Conservation (phyloP, 2,113 vertebrate genomes). For the Diadophis punctatus region DNA sequence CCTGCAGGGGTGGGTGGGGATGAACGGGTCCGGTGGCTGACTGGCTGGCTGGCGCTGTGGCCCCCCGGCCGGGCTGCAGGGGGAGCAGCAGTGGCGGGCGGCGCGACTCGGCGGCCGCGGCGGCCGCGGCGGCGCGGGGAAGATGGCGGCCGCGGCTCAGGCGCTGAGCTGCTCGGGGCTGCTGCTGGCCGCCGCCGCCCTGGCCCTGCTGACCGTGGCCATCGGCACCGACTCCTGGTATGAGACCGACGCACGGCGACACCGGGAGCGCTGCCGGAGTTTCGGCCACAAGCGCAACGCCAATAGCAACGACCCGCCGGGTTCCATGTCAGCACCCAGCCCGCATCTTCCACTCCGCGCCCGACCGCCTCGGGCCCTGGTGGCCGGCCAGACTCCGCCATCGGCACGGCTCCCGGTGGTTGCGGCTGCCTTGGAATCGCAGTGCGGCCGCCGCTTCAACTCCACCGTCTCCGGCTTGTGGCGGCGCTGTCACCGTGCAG, state of each 20-base stretch:
- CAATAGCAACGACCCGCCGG: conserved; percentile 69
- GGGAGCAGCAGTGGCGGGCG: conserved; percentile 40
- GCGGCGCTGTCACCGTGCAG: conserved; percentile 84
- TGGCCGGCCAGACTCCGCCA: conserved; percentile 28
- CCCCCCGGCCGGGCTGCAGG: conserved; percentile 40
- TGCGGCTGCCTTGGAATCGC: conserved; percentile 78
- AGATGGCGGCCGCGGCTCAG: conserved; percentile 84
- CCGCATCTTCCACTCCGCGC: conserved; percentile 85
- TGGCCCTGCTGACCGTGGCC: conserved; percentile 82
- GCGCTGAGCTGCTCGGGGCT: conserved; percentile 83
- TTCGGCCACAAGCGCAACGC: conserved; percentile 81
- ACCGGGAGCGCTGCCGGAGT: conserved; percentile 85
- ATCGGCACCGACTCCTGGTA: conserved; percentile 91
- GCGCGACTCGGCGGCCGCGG: conserved; percentile 33
- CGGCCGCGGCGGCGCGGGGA: conserved; percentile 52
- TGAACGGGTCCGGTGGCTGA: conserved; percentile 5
- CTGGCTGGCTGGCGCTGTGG: conserved; percentile 11
- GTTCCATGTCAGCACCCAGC: conserved; percentile 84
- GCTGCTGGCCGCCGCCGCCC: conserved; percentile 80
- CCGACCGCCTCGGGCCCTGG: conserved; percentile 67
- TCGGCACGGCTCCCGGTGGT: conserved; percentile 57
- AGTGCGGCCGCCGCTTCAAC: conserved; percentile 86
- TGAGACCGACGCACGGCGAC: conserved; percentile 85
- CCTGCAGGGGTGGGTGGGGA: conserved; percentile 21
- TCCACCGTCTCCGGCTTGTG: conserved; percentile 85